Conservation (phyloP, 2,113 vertebrate genomes). For the Blennius ocellaris region DNA sequence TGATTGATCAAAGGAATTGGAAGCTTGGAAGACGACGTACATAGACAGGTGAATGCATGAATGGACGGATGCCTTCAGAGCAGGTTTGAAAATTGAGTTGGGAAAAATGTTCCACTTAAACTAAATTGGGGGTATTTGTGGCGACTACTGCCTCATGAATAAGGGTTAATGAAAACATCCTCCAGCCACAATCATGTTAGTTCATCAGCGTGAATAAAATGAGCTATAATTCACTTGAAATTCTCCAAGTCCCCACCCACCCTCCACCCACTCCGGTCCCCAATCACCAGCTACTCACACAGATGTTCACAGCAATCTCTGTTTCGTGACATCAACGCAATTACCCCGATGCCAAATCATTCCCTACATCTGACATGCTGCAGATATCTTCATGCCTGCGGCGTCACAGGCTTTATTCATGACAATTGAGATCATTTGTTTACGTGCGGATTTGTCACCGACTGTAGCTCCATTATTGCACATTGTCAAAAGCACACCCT, state of each 20-base stretch:
- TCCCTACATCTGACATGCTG: slow-evolving; percentile 33
- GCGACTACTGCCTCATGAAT: background rate
- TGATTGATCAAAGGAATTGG: no score
- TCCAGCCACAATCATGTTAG: slow-evolving; percentile 7
- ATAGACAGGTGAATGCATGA: no score
- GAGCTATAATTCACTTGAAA: slow-evolving; percentile 30
- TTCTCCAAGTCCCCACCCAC: background rate
- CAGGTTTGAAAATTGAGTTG: background rate
- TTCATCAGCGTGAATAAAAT: slow-evolving; percentile 47
- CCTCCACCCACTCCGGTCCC: background rate
- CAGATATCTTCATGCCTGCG: slow-evolving; percentile 39
- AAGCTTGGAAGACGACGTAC: no score
- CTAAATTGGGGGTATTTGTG: background rate
- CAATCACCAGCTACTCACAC: background rate
- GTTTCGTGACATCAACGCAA: slow-evolving; percentile 44
- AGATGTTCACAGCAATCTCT: slow-evolving; percentile 26
- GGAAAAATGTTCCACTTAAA: background rate
- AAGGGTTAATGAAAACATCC: slow-evolving; percentile 23
- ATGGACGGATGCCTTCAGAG: no score
- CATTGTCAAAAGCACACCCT: slow-evolving; percentile 43
- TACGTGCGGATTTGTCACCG: slow-evolving; percentile 58
- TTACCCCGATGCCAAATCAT: slow-evolving; percentile 45
- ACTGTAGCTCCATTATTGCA: slow-evolving; percentile 52
- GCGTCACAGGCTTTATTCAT: slow-evolving; percentile 39
- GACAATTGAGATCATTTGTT: slow-evolving; percentile 58